Base-by-base conservation (phyloP, 2,888 invertebrate genomes). In the Arrhopalites spinosus region DNA sequence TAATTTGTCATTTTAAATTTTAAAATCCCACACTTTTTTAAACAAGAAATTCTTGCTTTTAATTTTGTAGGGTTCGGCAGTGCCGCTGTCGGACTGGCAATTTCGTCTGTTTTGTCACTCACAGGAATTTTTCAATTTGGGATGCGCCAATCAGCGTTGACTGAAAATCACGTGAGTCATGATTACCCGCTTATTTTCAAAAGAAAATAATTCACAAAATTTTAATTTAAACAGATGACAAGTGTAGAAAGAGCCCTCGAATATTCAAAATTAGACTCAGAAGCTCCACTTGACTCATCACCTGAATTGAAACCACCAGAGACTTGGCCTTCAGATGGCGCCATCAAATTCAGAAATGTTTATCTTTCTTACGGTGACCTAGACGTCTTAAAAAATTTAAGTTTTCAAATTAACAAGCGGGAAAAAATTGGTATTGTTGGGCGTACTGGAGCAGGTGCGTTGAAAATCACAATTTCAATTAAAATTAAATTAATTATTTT, bases 361-460 rank as follows among this genome's bases (percentile, higher is more conserved):
- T 74, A 2, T 20, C 59, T 74, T 11, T 23, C 74, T 11, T 74
- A 74, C 29, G 74, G 67, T 15, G 68, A 74, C 17, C 67, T 56
- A 29, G 74, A 74, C 59, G 74, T 74, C n/a, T 43, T 74, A 2
- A 67, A 68, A 36, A 25, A 74, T 36, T 25, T 74, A 11, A 59
- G 43, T 11, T 74, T 74, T 59, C 43, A 29, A 1, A 50, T 74
- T 15, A 67, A 56, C 11, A 20, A 30, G 2, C 29, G 27, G 30
- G 74, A 74, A 23, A 74, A 74, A 25, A 74, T 74, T 25, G 74
- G 74, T 23, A 74, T 81, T 53, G 80, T 78, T 0, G 78, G 77
- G 67, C 89, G 95, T 84, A 95, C 95, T 66, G 95, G 95, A 80
- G 94, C n/a, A 17, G n/a, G 7, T 50, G n/a, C 15, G 15, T 50